Percentiles rank a stretch among this genome's conserved stretches.
Evolutionary conservation across 2,113 vertebrate species (phyloP).

Genomic region (Dascyllus trimaculatus): DNA sequence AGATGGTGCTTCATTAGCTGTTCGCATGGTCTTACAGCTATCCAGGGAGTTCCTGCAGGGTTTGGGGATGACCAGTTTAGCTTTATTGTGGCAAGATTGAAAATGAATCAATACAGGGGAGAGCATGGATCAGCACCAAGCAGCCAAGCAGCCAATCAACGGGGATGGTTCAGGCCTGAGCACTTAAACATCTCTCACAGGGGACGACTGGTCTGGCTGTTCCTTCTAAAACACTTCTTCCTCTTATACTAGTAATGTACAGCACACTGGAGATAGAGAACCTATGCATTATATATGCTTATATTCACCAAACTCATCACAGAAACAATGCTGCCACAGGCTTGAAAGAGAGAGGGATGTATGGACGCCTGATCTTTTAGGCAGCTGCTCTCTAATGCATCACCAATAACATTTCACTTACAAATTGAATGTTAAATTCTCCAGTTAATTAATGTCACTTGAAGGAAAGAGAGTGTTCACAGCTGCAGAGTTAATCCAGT

Average conservation of each 20-base stretch:
- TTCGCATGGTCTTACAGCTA: not conserved
- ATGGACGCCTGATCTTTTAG: too few relatives aligned
- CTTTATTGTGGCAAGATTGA: not conserved
- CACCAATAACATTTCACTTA: too few relatives aligned
- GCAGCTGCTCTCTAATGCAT: too few relatives aligned
- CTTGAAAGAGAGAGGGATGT: too few relatives aligned
- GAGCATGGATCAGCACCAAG: not conserved
- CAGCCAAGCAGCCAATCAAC: constrained; percentile 20
- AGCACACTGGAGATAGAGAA: not conserved
- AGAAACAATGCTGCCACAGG: too few relatives aligned
- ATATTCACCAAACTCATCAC: not conserved
- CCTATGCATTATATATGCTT: not conserved
- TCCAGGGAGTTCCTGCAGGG: not conserved
- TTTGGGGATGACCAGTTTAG: constrained; percentile 1
- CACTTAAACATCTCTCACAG: not conserved
- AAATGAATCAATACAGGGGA: constrained; percentile 20
- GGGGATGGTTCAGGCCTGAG: not conserved
- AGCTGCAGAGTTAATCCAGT: too few relatives aligned
- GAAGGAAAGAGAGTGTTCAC: too few relatives aligned
- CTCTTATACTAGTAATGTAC: not conserved
- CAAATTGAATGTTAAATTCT: too few relatives aligned
- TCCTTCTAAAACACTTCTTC: not conserved
- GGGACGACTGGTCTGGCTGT: not conserved
- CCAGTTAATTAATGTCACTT: too few relatives aligned
- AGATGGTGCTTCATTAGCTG: constrained; percentile 21